Evolutionary conservation across 2,888 invertebrate genomes (phyloP).

Genomic region (Loripinus fragilis): DNA sequence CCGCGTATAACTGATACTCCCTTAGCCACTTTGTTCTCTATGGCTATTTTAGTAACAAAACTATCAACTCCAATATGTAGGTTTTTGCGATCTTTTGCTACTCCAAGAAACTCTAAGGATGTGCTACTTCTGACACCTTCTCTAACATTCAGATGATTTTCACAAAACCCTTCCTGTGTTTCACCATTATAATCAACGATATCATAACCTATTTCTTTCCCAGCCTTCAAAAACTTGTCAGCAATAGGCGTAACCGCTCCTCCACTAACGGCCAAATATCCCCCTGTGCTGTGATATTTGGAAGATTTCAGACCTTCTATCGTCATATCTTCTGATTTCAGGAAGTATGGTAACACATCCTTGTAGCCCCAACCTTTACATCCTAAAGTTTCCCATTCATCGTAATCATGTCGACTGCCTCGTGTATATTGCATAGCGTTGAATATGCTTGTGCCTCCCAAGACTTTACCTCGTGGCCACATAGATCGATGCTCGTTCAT

Average conservation of each 20-base stretch:
- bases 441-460: constrained; percentile 54
- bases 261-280: constrained; percentile 46
- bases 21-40: constrained; percentile 68
- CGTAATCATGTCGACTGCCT: constrained; percentile 44
- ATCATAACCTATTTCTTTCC: constrained; percentile 48
- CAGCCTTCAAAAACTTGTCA: constrained; percentile 44
- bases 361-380: constrained; percentile 49
- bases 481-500: constrained; percentile 36
- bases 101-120: constrained; percentile 46
- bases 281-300: constrained; percentile 51
- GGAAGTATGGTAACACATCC: constrained; percentile 55
- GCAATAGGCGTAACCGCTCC: constrained; percentile 47
- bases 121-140: constrained; percentile 47
- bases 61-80: constrained; percentile 50
- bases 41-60: constrained; percentile 67
- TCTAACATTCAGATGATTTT: constrained; percentile 44
- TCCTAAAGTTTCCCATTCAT: constrained; percentile 50
- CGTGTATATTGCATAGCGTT: constrained; percentile 53
- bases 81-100: constrained; percentile 37
- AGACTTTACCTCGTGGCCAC: constrained; percentile 54
- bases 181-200: constrained; percentile 52
- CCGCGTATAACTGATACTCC: constrained; percentile 71
- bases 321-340: constrained; percentile 54
- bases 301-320: constrained; percentile 46
- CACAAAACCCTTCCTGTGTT: constrained; percentile 38